These are phyloP conservation scores for Neoascia interrupta DNA, from an alignment of 2,888 invertebrate species.

Conservation along the genomic window DNA sequence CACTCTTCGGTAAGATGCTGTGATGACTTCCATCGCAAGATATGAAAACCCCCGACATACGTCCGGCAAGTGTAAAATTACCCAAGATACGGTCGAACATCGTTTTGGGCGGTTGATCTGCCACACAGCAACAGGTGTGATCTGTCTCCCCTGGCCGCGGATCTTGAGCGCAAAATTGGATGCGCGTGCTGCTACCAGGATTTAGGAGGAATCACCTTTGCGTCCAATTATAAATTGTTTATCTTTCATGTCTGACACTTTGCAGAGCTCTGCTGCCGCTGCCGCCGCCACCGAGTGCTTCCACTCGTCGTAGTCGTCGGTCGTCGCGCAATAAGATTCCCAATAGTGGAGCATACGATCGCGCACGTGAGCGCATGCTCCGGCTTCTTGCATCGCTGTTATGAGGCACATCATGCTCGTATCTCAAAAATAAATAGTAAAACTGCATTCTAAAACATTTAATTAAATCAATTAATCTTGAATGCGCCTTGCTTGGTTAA, in stretches of 20 bases:
- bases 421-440: too few relatives aligned
- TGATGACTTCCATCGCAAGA: constrained; percentile 23
- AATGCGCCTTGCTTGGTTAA: constrained; percentile 18
- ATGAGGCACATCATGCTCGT: too few relatives aligned
- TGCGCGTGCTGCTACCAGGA: constrained; percentile 37
- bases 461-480: constrained; percentile 69
- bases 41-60: constrained; percentile 21
- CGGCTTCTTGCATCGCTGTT: too few relatives aligned
- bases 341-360: constrained; percentile 29
- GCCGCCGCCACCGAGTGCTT: too few relatives aligned
- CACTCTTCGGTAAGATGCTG: neutral
- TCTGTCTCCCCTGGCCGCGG: neutral
- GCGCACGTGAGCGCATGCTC: neutral
- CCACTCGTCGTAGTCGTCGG: too few relatives aligned
- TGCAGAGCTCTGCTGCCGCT: neutral
- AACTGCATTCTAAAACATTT: constrained; percentile 51
- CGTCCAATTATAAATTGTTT: constrained; percentile 58
- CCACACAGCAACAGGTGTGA: constrained; percentile 2
- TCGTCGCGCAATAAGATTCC: constrained; percentile 43
- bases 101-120: constrained; percentile 35
- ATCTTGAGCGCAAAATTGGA: neutral
- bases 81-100: constrained; percentile 41
- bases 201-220: neutral
- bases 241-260: constrained; percentile 55
- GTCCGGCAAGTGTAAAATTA: constrained; percentile 43